Base-by-base conservation (phyloP, 2,113 vertebrate species). In the Ifrita kowaldi region DNA sequence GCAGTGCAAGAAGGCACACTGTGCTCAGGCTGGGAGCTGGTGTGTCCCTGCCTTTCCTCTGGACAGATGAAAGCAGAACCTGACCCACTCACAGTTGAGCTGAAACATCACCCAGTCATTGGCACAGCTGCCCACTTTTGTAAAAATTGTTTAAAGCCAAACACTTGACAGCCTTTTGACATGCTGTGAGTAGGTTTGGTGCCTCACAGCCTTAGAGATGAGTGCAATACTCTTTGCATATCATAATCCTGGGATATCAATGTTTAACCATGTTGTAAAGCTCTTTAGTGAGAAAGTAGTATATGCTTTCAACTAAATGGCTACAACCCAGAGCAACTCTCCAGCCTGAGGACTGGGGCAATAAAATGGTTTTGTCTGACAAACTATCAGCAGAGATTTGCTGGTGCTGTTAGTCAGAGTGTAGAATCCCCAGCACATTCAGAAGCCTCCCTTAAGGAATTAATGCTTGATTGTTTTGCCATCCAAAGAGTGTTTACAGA, bases 381-480 rank as follows among this genome's bases (percentile, higher is more conserved):
- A 95, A 97, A 93, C 73, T 90, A 94, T 78, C 81, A 50, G 69
- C 78, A 55, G 65, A 75, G 95, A 95, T 96, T 97, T 89, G 83
- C 77, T 91, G 80, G 88, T 92, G 86, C 95, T 90, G 75, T 96
- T 90, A 83, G 74, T 69, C 41, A 44, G 57, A 41, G 69, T 8
- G 19, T 46, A 67, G 93, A 94, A 94, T 79, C 84, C 91, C 80
- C 88, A 89, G 93, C 41, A 4, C 77, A 87, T 92, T 91, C 96
- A 89, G 60, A 92, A 97, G 86, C 94, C 95, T 78, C 62, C 53
- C 82, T 94, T 81, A 94, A 96, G 96, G 97, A 97, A 97, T 96
- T 96, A 97, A 96, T 50, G 88, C 89, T 97, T 95, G 92, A 94
- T 97, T 93, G 83, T 71, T 95, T 97, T 98, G 98, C 98, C 97